phyloP scores from a whole-genome alignment of 2,888 invertebrate genomes.

The Plebejus anna region DNA sequence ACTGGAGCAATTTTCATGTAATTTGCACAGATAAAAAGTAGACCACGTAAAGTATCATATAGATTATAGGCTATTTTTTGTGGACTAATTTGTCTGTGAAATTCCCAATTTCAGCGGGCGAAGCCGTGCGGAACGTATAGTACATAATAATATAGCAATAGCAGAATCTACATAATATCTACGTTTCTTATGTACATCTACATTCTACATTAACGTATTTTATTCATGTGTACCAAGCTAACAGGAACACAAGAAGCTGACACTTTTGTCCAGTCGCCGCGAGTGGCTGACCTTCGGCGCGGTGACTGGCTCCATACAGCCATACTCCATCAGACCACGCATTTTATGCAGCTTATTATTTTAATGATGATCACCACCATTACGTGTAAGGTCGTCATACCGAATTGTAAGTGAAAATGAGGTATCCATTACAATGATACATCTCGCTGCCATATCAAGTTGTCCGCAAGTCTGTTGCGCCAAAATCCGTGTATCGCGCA shows the following conservation, averaged over 20 bases:
- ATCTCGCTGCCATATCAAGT: not conserved
- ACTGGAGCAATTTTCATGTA: too few species aligned
- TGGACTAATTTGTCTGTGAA: too few species aligned
- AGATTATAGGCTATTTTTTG: too few species aligned
- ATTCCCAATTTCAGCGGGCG: too few species aligned
- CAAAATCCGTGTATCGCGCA: not conserved
- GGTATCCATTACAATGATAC: not conserved
- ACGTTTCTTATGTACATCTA: too few species aligned
- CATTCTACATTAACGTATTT: not conserved
- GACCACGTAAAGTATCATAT: too few species aligned
- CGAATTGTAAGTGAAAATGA: conserved; percentile 7
- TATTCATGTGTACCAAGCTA: not conserved
- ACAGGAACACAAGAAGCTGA: conserved; percentile 32
- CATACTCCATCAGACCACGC: conserved; percentile 51
- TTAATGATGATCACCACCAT: conserved; percentile 44
- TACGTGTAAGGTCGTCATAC: conserved; percentile 18
- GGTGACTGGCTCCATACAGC: conserved; percentile 58
- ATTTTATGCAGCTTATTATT: conserved; percentile 55
- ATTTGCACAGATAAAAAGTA: too few species aligned
- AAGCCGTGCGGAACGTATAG: too few species aligned
- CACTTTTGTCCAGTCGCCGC: conserved; percentile 42
- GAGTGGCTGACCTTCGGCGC: conserved; percentile 65
- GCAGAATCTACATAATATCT: too few species aligned
- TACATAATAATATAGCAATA: too few species aligned
- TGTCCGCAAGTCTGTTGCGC: not conserved